Conservation (phyloP, 2,888 invertebrate species). For the Aproaerema taeniolella region DNA sequence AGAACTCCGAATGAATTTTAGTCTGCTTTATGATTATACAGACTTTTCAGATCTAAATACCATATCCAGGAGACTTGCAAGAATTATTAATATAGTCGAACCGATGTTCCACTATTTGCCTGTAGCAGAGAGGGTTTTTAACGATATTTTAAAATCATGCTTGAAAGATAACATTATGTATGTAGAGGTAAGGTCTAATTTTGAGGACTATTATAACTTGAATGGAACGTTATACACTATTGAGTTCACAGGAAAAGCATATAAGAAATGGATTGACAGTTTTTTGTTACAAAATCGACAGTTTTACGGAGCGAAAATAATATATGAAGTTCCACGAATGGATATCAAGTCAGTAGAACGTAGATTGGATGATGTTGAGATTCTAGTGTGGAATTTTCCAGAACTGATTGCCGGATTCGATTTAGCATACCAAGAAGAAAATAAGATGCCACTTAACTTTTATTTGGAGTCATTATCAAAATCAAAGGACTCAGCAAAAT, state of each 20-base stretch:
- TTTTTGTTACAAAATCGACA: constrained; percentile 80
- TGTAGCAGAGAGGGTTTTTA: constrained; percentile 79
- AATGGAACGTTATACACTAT: constrained; percentile 76
- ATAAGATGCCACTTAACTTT: constrained; percentile 79
- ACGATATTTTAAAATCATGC: constrained; percentile 78
- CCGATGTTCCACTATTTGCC: constrained; percentile 79
- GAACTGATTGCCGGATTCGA: constrained; percentile 87
- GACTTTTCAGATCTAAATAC: constrained; percentile 63
- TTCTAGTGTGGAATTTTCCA: constrained; percentile 65
- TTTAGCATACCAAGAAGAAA: constrained; percentile 88
- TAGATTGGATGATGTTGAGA: constrained; percentile 64
- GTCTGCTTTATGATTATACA: constrained; percentile 64
- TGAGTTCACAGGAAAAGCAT: constrained; percentile 73
- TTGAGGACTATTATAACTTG: constrained; percentile 79
- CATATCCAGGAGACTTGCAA: constrained; percentile 78
- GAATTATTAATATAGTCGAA: constrained; percentile 67
- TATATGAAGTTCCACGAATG: constrained; percentile 62
- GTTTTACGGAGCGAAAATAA: constrained; percentile 44
- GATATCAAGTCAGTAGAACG: constrained; percentile 43
- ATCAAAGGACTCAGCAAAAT: constrained; percentile 77
- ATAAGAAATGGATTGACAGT: constrained; percentile 78
- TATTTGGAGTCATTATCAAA: constrained; percentile 75
- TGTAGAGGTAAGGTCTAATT: constrained; percentile 79
- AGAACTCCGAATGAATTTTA: constrained; percentile 70
- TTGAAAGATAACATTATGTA: constrained; percentile 84